Percentiles rank a stretch among this genome's conserved stretches.
These are phyloP conservation scores for Drosophila chauvacae DNA, from an alignment of 1,140 invertebrate genomes.

Conservation along the genomic window DNA sequence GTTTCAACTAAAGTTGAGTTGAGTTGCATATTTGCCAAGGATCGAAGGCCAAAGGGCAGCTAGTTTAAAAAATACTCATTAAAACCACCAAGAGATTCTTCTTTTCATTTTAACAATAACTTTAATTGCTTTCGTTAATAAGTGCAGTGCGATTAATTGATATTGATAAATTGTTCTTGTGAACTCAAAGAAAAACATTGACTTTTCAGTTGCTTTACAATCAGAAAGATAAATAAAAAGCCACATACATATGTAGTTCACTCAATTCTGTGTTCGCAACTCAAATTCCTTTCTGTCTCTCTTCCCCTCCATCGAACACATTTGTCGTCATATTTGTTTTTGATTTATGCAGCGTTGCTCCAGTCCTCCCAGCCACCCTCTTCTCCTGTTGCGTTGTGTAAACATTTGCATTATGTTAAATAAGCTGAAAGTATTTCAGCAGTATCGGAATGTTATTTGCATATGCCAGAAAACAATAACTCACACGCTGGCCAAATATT, in stretches of 20 bases:
- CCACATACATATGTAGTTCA: not conserved
- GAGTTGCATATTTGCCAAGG: constrained; percentile 1
- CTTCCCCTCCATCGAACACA: constrained; percentile 27
- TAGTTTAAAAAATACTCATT: not conserved
- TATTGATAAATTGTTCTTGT: not conserved
- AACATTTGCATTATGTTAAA: constrained; percentile 72
- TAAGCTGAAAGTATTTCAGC: constrained; percentile 57
- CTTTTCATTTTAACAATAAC: not conserved
- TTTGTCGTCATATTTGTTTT: constrained; percentile 62
- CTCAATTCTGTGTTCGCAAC: constrained; percentile 4
- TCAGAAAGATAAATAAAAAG: not conserved
- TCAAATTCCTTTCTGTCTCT: constrained; percentile 1
- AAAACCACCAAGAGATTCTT: not conserved
- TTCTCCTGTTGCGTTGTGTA: constrained; percentile 16
- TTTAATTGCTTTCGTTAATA: not conserved
- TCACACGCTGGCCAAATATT: constrained; percentile 45
- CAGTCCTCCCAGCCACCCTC: constrained; percentile 5
- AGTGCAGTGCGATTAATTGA: not conserved
- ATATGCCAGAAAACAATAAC: constrained; percentile 44
- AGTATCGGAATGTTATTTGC: constrained; percentile 69
- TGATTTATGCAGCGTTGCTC: constrained; percentile 68
- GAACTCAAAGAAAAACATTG: not conserved
- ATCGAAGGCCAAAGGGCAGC: not conserved
- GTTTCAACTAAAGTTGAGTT: constrained; percentile 42
- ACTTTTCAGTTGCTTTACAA: constrained; percentile 3